Evolutionary conservation across 2,888 invertebrate species (phyloP).

Genomic region (Fragum fragum): DNA sequence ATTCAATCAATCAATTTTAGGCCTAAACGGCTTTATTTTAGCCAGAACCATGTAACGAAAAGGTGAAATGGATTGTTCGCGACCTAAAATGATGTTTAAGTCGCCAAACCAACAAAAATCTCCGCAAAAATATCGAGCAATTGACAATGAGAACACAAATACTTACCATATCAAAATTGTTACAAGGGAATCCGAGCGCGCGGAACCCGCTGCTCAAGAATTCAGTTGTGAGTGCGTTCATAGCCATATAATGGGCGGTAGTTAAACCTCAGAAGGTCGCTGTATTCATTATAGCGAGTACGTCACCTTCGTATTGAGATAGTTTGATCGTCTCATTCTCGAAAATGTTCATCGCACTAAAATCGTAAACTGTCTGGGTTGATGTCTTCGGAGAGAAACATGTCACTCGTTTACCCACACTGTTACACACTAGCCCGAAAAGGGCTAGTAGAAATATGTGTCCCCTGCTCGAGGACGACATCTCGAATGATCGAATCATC

Average conservation of each 20-base stretch:
- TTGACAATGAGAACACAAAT: no score
- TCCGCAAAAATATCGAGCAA: no score
- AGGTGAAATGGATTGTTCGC: no score
- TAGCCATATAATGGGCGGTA: conserved; percentile 85
- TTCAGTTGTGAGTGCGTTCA: conserved; percentile 87
- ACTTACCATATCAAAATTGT: conserved; percentile 86
- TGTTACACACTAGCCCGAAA: conserved; percentile 37
- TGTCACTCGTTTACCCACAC: conserved; percentile 30
- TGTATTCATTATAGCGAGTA: conserved; percentile 87
- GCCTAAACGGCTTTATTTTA: no score
- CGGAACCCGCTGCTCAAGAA: conserved; percentile 82
- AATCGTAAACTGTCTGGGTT: conserved; percentile 61
- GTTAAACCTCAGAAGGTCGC: conserved; percentile 88
- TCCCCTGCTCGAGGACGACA: conserved; percentile 14
- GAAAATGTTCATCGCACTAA: conserved; percentile 66
- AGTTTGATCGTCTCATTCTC: conserved; percentile 60
- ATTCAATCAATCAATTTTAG: no score
- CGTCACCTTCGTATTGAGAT: conserved; percentile 61
- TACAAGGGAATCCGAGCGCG: conserved; percentile 87
- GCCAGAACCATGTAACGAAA: no score
- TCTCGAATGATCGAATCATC: background rate
- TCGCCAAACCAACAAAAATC: no score
- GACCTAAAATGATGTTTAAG: no score
- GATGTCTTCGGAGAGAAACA: conserved; percentile 22
- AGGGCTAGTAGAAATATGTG: conserved; percentile 48